phyloP scores from a whole-genome alignment of 2,797 vertebrate genomes.

The Sciaenops ocellatus region DNA sequence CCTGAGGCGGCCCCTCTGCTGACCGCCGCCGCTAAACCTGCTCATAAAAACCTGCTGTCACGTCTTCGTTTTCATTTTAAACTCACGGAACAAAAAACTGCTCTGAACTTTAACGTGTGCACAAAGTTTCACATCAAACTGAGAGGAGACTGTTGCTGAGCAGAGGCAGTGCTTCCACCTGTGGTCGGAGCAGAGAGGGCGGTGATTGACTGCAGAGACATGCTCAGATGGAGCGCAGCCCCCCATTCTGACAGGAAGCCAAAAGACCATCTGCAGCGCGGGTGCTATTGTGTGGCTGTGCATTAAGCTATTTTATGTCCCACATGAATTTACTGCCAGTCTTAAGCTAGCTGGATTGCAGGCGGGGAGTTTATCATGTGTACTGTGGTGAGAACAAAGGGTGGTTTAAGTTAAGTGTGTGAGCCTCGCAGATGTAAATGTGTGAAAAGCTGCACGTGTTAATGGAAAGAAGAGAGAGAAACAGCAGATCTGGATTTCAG shows the following conservation, averaged over 20 bases:
- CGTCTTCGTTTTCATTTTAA: not conserved
- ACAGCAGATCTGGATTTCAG: conserved; percentile 41
- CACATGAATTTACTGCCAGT: conserved; percentile 73
- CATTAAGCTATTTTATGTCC: conserved; percentile 66
- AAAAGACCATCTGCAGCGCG: conserved; percentile 71
- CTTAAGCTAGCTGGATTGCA: conserved; percentile 36
- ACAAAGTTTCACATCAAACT: not conserved
- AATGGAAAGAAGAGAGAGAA: not conserved
- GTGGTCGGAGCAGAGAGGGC: conserved; percentile 28
- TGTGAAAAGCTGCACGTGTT: conserved; percentile 1
- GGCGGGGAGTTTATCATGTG: conserved; percentile 40
- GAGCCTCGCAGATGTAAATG: conserved; percentile 42
- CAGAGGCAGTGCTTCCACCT: conserved; percentile 48
- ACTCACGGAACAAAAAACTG: conserved; percentile 6
- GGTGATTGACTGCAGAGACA: conserved; percentile 59
- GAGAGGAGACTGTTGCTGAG: not conserved
- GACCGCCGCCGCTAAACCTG: conserved; percentile 9
- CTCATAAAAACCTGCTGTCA: not conserved
- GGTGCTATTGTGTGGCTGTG: conserved; percentile 48
- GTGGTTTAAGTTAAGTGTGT: conserved; percentile 36
- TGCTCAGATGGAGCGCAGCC: conserved; percentile 60
- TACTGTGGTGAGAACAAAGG: conserved; percentile 54
- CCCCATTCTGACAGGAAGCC: conserved; percentile 47
- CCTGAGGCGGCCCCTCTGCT: not conserved
- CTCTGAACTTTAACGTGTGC: not conserved